phyloP scores from a whole-genome alignment of 2,888 invertebrate genomes.

The Aphodius sticticus region DNA sequence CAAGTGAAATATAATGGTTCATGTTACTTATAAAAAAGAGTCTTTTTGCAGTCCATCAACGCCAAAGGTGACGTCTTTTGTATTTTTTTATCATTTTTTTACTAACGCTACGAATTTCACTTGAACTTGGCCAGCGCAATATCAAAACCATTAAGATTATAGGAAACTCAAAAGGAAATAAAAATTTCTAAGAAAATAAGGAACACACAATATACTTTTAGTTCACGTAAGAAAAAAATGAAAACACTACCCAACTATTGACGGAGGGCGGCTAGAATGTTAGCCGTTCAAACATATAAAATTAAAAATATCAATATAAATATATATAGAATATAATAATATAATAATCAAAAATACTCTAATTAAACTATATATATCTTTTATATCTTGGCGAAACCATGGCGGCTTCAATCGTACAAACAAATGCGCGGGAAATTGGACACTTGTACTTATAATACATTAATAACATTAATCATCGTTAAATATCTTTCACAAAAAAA shows the following conservation, averaged over 20 bases:
- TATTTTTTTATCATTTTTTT: constrained; percentile 13
- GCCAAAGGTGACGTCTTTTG: neutral
- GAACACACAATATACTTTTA: constrained; percentile 56
- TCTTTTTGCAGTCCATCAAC: constrained; percentile 19
- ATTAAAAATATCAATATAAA: constrained; percentile 61
- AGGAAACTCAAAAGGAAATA: constrained; percentile 35
- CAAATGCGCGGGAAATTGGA: constrained; percentile 34
- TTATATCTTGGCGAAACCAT: constrained; percentile 52
- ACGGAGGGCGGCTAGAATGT: constrained; percentile 9
- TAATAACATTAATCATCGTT: constrained; percentile 61
- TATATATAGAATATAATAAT: constrained; percentile 46
- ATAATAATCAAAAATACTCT: constrained; percentile 58
- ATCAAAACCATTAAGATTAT: constrained; percentile 12
- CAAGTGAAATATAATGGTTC: constrained; percentile 26
- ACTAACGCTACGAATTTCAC: constrained; percentile 45
- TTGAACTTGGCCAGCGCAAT: constrained; percentile 45
- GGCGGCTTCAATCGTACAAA: constrained; percentile 54
- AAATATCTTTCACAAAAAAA: constrained; percentile 62
- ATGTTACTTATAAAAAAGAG: constrained; percentile 29
- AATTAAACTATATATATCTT: constrained; percentile 56
- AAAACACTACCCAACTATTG: constrained; percentile 14
- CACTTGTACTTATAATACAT: constrained; percentile 48
- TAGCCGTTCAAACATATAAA: constrained; percentile 45
- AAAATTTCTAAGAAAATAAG: constrained; percentile 40
- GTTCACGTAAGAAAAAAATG: constrained; percentile 24